These are phyloP conservation scores for Salvelinus fontinalis DNA, from an alignment of 2,113 vertebrate genomes.

Conservation along the genomic window DNA sequence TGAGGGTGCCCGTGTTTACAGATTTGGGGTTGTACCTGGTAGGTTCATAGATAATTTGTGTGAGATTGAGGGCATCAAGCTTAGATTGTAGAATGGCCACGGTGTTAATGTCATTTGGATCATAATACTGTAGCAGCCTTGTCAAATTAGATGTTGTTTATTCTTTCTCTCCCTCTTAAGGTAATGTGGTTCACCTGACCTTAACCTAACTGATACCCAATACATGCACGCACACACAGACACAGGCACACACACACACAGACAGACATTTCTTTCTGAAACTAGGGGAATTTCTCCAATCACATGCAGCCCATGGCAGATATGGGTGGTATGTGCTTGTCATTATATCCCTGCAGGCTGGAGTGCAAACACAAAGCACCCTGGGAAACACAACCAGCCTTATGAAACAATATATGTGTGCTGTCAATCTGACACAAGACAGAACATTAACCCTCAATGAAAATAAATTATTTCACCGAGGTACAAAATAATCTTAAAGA, in stretches of 20 bases:
- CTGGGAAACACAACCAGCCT: slow-evolving; percentile 56
- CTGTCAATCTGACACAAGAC: slow-evolving; percentile 48
- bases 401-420: slow-evolving; percentile 38
- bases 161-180: slow-evolving; percentile 28
- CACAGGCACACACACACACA: background rate
- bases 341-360: slow-evolving; percentile 64
- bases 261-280: slow-evolving; percentile 15
- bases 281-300: slow-evolving; percentile 51
- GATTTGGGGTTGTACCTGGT: too few species aligned
- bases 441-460: background rate
- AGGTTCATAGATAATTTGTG: too few species aligned
- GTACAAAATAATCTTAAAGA: slow-evolving; percentile 7
- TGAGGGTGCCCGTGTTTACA: too few species aligned
- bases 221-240: slow-evolving; percentile 21
- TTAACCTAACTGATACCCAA: slow-evolving; percentile 31
- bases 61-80: too few species aligned
- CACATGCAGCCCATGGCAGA: slow-evolving; percentile 58
- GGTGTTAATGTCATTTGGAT: too few species aligned
- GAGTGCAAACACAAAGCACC: slow-evolving; percentile 65
- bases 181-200: slow-evolving; percentile 44
- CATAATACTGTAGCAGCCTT: too few species aligned
- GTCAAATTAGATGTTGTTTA: too few species aligned
- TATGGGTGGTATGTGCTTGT: slow-evolving; percentile 74
- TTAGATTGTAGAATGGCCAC: too few species aligned
- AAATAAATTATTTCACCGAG: background rate